Percentiles rank a stretch among this genome's conserved stretches.
Conservation (phyloP, 1,140 invertebrate genomes). For the Procambarus clarkii region DNA sequence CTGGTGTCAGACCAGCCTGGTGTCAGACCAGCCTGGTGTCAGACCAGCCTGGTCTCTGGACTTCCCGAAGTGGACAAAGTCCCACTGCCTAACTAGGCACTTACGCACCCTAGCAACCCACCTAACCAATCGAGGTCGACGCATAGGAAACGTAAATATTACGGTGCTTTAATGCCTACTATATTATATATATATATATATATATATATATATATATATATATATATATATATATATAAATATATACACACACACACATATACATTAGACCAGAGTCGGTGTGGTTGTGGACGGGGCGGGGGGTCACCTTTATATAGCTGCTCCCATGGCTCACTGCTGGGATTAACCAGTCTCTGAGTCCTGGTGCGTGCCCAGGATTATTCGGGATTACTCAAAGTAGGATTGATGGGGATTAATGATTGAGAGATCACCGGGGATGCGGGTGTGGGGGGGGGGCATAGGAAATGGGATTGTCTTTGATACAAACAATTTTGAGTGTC, state of each 20-base stretch:
- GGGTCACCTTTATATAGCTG: not conserved
- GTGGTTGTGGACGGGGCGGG: too few species aligned
- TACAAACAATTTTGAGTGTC: not conserved
- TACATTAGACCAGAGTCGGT: too few species aligned
- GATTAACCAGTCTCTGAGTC: not conserved
- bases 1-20: too few species aligned
- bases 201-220: constrained; percentile 6
- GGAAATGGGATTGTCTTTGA: not conserved
- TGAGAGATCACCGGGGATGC: not conserved
- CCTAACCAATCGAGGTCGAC: too few species aligned
- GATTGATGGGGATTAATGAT: constrained; percentile 39
- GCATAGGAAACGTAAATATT: too few species aligned
- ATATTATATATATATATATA: not conserved
- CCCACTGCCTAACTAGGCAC: too few species aligned
- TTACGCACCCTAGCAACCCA: too few species aligned
- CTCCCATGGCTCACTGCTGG: not conserved
- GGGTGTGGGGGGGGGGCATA: not conserved
- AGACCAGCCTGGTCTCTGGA: too few species aligned
- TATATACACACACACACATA: not conserved
- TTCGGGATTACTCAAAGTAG: constrained; percentile 17
- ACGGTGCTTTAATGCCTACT: too few species aligned
- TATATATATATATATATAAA: not conserved
- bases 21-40: too few species aligned
- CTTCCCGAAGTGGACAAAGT: too few species aligned
- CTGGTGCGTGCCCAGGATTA: not conserved